Evolutionary conservation across 2,797 vertebrate species (phyloP), one percentile per base, ranked within the genome.

Genomic region (Sebastolobus altivelis): DNA sequence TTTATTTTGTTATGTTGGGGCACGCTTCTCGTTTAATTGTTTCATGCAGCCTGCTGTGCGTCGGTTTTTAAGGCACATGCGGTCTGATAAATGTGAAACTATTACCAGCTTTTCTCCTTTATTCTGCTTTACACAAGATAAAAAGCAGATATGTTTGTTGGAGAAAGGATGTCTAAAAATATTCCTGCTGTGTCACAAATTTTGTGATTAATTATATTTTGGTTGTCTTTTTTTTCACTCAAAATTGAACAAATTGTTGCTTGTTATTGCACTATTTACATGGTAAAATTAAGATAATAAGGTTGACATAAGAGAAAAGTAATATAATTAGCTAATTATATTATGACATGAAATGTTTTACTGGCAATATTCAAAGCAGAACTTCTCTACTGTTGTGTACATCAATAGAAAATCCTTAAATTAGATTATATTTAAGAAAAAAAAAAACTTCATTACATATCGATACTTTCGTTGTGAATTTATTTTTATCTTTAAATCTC

Each of bases 1-100:
- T 83, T 77, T 38, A 16, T 77, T 71, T 62, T 69, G 55, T 78
- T 76, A 65, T 72, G 62, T 76, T 40, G 33, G 66, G 13, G 71
- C 33, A 73, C 31, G 2, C 55, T 31, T 80, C 75, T 79, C 27
- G 65, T 82, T 71, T 73, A 79, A 84, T 81, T 75, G 61, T 85
- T 85, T 78, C 72, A 60, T 70, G 52, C 62, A 67, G 65, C 69
- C 40, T 52, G 31, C 72, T 68, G 65, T 35, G 55, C 0, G 25
- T 74, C 71, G 33, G 20, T 33, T 81, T 80, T 68, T 52, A 62
- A 62, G 77, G 35, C 46, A 55, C 70, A 80, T 61, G 35, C 76
- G 72, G 25, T 70, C 65, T 22, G 55, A 75, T 62, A 71, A 82
- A 79, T 80, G 14, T 60, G 18, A 35, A 80, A 79, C 13, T 68